Evolutionary conservation across 2,113 vertebrate species (phyloP).

Genomic region (Lampris megalopsis): DNA sequence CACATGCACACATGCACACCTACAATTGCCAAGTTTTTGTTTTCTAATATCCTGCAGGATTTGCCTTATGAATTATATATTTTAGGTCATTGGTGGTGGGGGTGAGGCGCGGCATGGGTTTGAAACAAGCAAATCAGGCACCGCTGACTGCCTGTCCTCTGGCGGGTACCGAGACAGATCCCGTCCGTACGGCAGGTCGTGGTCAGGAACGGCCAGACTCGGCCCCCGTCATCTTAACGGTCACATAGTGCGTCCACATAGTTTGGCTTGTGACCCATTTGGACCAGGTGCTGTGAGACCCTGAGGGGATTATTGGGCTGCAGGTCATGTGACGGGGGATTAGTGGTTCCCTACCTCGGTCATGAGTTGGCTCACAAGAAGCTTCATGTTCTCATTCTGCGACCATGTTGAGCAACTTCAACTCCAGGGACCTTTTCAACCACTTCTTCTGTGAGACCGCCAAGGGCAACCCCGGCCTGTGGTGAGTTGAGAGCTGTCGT

Average conservation of each 20-base stretch:
- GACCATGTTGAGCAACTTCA: constrained; percentile 84
- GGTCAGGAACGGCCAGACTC: constrained; percentile 15
- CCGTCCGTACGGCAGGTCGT: constrained; percentile 4
- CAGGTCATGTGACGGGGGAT: constrained; percentile 83
- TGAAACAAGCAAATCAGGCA: neutral
- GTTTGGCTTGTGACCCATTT: constrained; percentile 64
- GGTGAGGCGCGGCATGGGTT: neutral
- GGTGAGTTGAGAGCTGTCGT: constrained; percentile 71
- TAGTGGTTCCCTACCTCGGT: constrained; percentile 77
- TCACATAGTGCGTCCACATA: constrained; percentile 24
- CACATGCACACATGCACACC: too few relatives aligned
- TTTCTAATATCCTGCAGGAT: too few relatives aligned
- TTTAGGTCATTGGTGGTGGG: too few relatives aligned
- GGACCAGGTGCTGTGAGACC: constrained; percentile 74
- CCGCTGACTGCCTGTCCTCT: neutral
- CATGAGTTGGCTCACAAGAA: constrained; percentile 72
- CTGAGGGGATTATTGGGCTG: constrained; percentile 78
- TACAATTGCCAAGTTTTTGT: too few relatives aligned
- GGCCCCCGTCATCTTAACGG: constrained; percentile 16
- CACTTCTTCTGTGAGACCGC: constrained; percentile 84
- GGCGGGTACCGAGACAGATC: neutral
- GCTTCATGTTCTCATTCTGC: constrained; percentile 70
- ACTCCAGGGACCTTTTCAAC: constrained; percentile 83
- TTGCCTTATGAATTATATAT: too few relatives aligned
- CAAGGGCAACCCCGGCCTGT: constrained; percentile 82